Evolutionary conservation across 1,140 invertebrate species (phyloP).

Genomic region (Marisa cornuarietis): DNA sequence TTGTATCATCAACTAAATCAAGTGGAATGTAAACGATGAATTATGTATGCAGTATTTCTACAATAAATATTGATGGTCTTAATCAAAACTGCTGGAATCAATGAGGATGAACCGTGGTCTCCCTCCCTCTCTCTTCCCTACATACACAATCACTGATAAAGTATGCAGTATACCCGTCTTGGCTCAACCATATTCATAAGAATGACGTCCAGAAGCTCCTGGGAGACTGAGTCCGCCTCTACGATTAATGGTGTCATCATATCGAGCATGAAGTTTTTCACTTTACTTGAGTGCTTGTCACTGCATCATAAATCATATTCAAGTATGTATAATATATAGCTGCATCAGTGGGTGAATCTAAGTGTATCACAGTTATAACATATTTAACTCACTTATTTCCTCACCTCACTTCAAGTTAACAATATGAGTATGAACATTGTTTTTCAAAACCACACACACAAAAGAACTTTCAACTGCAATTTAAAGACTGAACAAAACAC

Average conservation of each 20-base stretch:
- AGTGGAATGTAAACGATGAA: too few relatives aligned
- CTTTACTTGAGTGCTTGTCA: slow-evolving; percentile 94
- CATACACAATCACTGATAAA: too few relatives aligned
- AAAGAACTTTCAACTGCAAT: neutral
- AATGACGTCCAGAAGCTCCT: slow-evolving; percentile 93
- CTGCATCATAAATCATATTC: slow-evolving; percentile 69
- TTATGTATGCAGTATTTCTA: too few relatives aligned
- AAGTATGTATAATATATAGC: neutral
- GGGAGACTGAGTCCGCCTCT: slow-evolving; percentile 93
- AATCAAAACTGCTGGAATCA: too few relatives aligned
- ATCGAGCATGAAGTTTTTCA: slow-evolving; percentile 96
- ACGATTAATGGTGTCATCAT: slow-evolving; percentile 92
- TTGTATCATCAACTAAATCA: too few relatives aligned
- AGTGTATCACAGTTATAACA: neutral
- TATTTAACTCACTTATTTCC: neutral
- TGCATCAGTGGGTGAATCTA: too few relatives aligned
- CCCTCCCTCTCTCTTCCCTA: too few relatives aligned
- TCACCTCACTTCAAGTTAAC: too few relatives aligned
- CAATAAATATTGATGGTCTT: too few relatives aligned
- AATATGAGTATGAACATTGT: too few relatives aligned
- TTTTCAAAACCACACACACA: neutral
- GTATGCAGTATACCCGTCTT: slow-evolving; percentile 73
- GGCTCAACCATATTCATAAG: slow-evolving; percentile 95
- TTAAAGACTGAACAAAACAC: neutral
- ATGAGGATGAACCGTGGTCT: too few relatives aligned